Evolutionary conservation across 2,113 vertebrate species (phyloP).

Genomic region (Bujurquina vittata): DNA sequence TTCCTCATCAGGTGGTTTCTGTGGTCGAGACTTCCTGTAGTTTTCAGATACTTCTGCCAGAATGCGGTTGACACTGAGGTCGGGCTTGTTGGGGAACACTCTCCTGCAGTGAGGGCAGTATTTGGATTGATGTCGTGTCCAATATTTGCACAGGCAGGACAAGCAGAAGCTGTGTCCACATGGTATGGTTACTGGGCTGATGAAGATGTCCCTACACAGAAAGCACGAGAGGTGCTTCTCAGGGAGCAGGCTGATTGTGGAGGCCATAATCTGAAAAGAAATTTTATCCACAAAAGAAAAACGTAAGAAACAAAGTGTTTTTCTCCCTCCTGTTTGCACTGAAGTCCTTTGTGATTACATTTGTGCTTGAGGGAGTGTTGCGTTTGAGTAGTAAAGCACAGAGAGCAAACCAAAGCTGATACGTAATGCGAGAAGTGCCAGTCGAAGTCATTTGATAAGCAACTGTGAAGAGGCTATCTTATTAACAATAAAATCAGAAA

Average conservation of each 20-base stretch:
- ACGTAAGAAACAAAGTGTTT: neutral
- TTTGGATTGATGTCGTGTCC: conserved; percentile 66
- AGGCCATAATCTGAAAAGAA: conserved; percentile 70
- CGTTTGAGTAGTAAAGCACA: neutral
- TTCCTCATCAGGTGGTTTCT: conserved; percentile 59
- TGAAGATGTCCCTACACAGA: conserved; percentile 79
- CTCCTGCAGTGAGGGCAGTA: conserved; percentile 78
- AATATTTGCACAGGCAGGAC: conserved; percentile 75
- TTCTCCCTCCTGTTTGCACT: neutral
- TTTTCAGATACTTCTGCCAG: conserved; percentile 77
- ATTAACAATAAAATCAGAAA: neutral
- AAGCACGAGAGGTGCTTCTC: conserved; percentile 80
- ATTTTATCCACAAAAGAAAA: neutral
- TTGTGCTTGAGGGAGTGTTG: neutral
- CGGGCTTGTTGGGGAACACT: conserved; percentile 65
- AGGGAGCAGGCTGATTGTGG: conserved; percentile 67
- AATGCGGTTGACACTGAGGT: conserved; percentile 77
- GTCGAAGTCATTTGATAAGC: neutral
- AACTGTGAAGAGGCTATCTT: neutral
- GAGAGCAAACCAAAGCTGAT: neutral
- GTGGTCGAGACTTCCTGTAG: conserved; percentile 67
- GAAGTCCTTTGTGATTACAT: neutral
- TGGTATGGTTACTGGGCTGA: conserved; percentile 75
- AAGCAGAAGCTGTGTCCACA: conserved; percentile 83
- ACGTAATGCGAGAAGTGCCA: neutral